These are phyloP conservation scores for Neoitamus cyanurus DNA, from an alignment of 2,888 invertebrate species.

Conservation along the genomic window DNA sequence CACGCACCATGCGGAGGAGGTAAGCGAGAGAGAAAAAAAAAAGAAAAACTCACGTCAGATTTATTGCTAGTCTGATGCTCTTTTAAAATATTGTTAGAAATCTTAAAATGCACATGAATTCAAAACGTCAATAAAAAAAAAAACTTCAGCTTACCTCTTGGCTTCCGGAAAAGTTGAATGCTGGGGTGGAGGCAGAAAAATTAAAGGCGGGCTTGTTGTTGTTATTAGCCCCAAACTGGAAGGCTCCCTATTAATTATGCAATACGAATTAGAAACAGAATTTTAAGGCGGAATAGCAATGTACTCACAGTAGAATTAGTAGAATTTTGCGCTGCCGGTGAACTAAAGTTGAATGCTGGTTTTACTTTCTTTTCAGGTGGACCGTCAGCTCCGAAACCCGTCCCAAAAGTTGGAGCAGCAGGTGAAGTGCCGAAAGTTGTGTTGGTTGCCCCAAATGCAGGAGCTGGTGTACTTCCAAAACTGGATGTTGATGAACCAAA, in stretches of 20 bases:
- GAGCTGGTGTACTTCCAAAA: constrained; percentile 53
- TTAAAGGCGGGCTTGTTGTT: constrained; percentile 51
- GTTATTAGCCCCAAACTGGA: constrained; percentile 54
- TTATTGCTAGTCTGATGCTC: neutral
- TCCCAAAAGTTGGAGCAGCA: constrained; percentile 50
- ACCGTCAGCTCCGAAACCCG: constrained; percentile 50
- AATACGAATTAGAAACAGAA: neutral
- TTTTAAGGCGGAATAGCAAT: neutral
- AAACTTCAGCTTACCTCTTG: constrained; percentile 47
- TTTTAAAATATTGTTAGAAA: neutral
- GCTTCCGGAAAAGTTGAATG: constrained; percentile 50
- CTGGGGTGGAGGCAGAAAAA: constrained; percentile 49
- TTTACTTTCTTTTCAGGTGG: constrained; percentile 58
- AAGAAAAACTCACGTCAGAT: constrained; percentile 17
- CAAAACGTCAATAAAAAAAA: neutral
- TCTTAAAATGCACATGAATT: neutral
- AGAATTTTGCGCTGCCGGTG: constrained; percentile 36
- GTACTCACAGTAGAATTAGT: neutral
- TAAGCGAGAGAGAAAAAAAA: neutral
- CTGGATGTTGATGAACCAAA: constrained; percentile 47
- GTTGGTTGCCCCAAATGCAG: constrained; percentile 52
- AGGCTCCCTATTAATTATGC: constrained; percentile 51
- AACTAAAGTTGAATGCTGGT: constrained; percentile 56
- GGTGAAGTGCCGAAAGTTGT: constrained; percentile 52
- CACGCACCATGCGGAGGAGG: neutral